phyloP scores from a whole-genome alignment of 2,888 invertebrate genomes.

The Drosophila hamatofila region DNA sequence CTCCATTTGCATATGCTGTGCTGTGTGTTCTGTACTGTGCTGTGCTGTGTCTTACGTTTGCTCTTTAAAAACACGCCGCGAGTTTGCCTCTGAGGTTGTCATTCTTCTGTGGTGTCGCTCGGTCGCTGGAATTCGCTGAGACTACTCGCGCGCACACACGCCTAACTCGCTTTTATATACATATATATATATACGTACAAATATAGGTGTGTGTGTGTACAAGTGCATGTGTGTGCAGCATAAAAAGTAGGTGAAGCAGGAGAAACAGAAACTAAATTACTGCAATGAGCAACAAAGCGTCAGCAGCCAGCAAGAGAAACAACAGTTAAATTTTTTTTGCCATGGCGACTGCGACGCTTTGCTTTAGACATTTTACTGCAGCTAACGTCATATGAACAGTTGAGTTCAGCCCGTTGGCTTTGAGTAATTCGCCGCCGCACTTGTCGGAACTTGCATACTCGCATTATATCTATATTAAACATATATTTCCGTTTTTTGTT shows the following conservation, averaged over 20 bases:
- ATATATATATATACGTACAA: slow-evolving; percentile 25
- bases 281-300: slow-evolving; percentile 62
- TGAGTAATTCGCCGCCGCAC: slow-evolving; percentile 50
- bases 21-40: not conserved
- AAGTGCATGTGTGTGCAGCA: slow-evolving; percentile 55
- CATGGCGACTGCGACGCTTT: slow-evolving; percentile 51
- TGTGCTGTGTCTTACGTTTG: slow-evolving; percentile 28
- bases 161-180: slow-evolving; percentile 14
- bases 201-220: slow-evolving; percentile 23
- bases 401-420: slow-evolving; percentile 54
- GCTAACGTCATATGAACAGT: slow-evolving; percentile 47
- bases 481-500: slow-evolving; percentile 10
- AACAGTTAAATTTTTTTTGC: slow-evolving; percentile 64
- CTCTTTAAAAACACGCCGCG: slow-evolving; percentile 57
- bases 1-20: slow-evolving; percentile 46
- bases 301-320: slow-evolving; percentile 49
- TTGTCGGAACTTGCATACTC: slow-evolving; percentile 43
- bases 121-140: slow-evolving; percentile 63
- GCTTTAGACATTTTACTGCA: slow-evolving; percentile 56
- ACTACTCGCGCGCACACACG: slow-evolving; percentile 26
- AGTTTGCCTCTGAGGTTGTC: slow-evolving; percentile 42
- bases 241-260: slow-evolving; percentile 68
- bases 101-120: slow-evolving; percentile 51
- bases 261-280: slow-evolving; percentile 63
- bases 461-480: slow-evolving; percentile 26